These are phyloP conservation scores for Sylvia borin DNA, from an alignment of 2,797 vertebrate species.

Conservation along the genomic window DNA sequence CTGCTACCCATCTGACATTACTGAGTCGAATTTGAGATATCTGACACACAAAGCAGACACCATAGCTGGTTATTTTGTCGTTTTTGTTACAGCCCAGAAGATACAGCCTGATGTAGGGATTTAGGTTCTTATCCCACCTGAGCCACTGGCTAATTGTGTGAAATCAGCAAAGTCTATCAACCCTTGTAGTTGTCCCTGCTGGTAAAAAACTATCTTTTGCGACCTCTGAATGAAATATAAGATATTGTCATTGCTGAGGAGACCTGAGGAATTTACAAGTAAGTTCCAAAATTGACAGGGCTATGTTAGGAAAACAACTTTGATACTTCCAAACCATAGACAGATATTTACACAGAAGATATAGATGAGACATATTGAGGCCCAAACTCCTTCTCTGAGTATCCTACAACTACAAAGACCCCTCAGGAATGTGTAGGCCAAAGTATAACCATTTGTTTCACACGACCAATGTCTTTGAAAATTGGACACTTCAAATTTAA, in stretches of 20 bases:
- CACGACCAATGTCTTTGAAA: background rate
- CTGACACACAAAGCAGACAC: background rate
- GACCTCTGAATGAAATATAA: background rate
- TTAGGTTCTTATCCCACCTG: background rate
- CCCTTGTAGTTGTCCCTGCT: background rate
- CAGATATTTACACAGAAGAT: background rate
- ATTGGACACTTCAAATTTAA: background rate
- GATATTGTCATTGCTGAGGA: background rate
- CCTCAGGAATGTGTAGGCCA: background rate
- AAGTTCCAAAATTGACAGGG: background rate
- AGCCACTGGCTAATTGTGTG: background rate
- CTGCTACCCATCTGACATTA: background rate
- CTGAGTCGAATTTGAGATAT: background rate
- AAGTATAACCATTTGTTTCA: background rate
- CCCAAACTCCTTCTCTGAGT: background rate
- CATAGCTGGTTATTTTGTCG: background rate
- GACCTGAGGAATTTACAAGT: background rate
- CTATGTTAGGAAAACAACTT: background rate
- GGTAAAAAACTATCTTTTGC: background rate
- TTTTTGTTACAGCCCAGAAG: background rate
- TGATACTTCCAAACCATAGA: background rate
- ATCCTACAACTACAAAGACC: background rate
- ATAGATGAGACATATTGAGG: background rate
- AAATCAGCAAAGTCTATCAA: background rate
- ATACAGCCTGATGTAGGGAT: background rate